Evolutionary conservation across 53 echinoderm and acorn worm species (phyloP), one percentile per base, ranked within the genome.

Genomic region (Apostichopus leukothele): DNA sequence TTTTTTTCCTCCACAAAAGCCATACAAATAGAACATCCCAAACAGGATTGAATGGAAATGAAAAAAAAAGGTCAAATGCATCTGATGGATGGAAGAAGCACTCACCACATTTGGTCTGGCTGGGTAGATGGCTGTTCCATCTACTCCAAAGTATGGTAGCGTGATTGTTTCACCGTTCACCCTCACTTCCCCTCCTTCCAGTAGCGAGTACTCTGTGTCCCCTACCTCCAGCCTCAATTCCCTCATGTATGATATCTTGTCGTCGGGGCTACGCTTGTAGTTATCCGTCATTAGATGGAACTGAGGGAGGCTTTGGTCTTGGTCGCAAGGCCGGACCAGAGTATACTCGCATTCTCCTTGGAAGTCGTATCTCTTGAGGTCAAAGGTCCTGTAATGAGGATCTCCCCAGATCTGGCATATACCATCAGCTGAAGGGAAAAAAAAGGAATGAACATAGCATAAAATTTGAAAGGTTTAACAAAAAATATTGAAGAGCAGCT

Each of bases 311-410:
- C 71, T 66, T 2, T 86, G 12, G 23, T 74, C 51, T 59, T 54
- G 60, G 13, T 51, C 71, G 26, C 93, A 93, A 14, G 91, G 71
- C 22, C 84, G 76, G 84, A 91, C 88, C 71, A 93, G 73, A 7
- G 91, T 91, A 80, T 91, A 93, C 52, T 91, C 86, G 60, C 93
- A 93, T 51, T 89, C 91, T n/a, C 93, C 93, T 75, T 91, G 91
- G 93, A 91, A 93, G 90, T 90, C 79, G 60, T 92, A 94, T 67
- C 75, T 92, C 52, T 52, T 14, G 5, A 80, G 68, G 79, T 94
- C 94, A 75, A 94, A 94, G 6, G 94, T 92, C 74, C 88, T 85
- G 88, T 94, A 94, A 57, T 94, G 94, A n/a, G 94, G 94, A 89
- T 94, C 94, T 26, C 94, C 94, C 94, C 94, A 94, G 73, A 84